phyloP scores from a whole-genome alignment of 1,140 invertebrate genomes.

The Carposina sasakii region DNA sequence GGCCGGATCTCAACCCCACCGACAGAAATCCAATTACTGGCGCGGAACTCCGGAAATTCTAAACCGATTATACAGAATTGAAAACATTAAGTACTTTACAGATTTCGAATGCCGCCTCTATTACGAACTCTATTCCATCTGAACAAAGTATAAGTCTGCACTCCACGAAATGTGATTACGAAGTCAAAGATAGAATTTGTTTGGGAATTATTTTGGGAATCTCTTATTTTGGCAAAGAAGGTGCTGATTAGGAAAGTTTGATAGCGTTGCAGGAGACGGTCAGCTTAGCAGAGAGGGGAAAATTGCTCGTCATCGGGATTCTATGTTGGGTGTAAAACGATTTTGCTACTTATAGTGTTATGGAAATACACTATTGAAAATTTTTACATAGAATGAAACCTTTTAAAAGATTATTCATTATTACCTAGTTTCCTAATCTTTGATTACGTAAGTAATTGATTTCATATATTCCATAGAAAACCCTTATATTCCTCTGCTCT shows the following conservation, averaged over 20 bases:
- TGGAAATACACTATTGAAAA: too few species aligned
- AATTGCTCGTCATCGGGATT: too few species aligned
- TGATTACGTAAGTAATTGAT: too few species aligned
- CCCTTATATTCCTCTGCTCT: too few species aligned
- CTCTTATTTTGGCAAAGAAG: slow-evolving; percentile 52
- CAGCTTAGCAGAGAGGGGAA: too few species aligned
- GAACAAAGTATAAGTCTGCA: slow-evolving; percentile 28
- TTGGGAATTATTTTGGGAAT: slow-evolving; percentile 63
- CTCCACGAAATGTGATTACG: slow-evolving; percentile 30
- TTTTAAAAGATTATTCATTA: too few species aligned
- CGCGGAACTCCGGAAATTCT: slow-evolving; percentile 65
- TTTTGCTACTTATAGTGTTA: too few species aligned
- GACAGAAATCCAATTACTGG: slow-evolving; percentile 64
- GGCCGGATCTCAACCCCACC: slow-evolving; percentile 27
- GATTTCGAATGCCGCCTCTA: slow-evolving; percentile 35
- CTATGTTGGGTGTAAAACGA: too few species aligned
- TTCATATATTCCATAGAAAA: too few species aligned
- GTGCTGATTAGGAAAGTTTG: slow-evolving; percentile 61
- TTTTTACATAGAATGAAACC: too few species aligned
- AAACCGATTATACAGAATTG: slow-evolving; percentile 71
- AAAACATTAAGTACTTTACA: slow-evolving; percentile 70
- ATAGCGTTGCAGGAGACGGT: slow-evolving; percentile 49
- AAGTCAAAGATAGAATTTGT: slow-evolving; percentile 63
- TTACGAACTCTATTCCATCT: slow-evolving; percentile 35
- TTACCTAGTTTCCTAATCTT: too few species aligned